These are phyloP conservation scores for Diprion similis DNA, from an alignment of 1,140 invertebrate genomes.

Conservation along the genomic window DNA sequence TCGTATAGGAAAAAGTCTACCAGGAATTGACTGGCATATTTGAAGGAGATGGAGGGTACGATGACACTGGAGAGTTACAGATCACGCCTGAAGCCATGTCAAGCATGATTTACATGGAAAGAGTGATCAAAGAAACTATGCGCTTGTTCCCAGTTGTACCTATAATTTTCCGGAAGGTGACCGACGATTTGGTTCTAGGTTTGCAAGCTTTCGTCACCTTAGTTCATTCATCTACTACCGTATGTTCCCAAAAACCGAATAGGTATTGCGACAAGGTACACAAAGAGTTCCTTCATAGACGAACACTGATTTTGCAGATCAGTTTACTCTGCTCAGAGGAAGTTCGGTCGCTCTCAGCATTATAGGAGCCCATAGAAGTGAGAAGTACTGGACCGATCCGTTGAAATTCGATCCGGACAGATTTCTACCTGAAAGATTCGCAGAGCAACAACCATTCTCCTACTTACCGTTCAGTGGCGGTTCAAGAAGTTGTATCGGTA, in stretches of 20 bases:
- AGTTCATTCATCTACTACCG: too few relatives aligned
- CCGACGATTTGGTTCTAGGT: slow-evolving; percentile 42
- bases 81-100: too few relatives aligned
- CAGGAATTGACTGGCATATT: too few relatives aligned
- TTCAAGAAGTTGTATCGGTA: slow-evolving; percentile 29
- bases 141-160: slow-evolving; percentile 68
- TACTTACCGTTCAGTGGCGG: slow-evolving; percentile 26
- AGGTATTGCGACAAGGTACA: too few relatives aligned
- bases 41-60: too few relatives aligned
- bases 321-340: slow-evolving; percentile 30
- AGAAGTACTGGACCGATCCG: slow-evolving; percentile 46
- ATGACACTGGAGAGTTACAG: too few relatives aligned
- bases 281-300: too few relatives aligned
- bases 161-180: slow-evolving; percentile 54
- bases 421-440: slow-evolving; percentile 28
- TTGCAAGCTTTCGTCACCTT: too few relatives aligned
- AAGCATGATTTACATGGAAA: slow-evolving; percentile 59
- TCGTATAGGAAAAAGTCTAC: too few relatives aligned
- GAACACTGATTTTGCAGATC: slow-evolving; percentile 22
- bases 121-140: slow-evolving; percentile 44
- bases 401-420: slow-evolving; percentile 30
- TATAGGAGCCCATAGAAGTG: slow-evolving; percentile 61
- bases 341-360: slow-evolving; percentile 29
- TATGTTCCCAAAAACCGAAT: too few relatives aligned
- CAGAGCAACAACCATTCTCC: slow-evolving; percentile 21